Evolutionary conservation across 2,797 vertebrate species (phyloP).

Genomic region (Dendrocincla fuliginosa): DNA sequence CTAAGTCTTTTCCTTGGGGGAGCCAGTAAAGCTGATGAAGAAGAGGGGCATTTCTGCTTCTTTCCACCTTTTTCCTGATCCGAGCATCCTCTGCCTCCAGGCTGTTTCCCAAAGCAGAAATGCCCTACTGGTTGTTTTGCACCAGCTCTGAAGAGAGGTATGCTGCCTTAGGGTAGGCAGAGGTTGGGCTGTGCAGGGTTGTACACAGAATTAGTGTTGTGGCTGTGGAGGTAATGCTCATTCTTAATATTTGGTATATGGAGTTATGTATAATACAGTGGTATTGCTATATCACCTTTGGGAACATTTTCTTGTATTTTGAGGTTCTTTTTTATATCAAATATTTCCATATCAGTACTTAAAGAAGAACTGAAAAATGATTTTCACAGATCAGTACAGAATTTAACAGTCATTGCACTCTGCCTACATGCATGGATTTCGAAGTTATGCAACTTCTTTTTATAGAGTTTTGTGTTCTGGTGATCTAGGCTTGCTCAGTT

Average conservation of each 20-base stretch:
- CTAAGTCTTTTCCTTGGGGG: accelerated
- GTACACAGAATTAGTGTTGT: neutral
- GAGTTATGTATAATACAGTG: neutral
- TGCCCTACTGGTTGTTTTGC: neutral
- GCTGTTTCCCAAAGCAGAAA: neutral
- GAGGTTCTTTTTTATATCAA: neutral
- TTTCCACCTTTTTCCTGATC: neutral
- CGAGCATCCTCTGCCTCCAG: neutral
- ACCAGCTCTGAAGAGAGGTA: neutral
- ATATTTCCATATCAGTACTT: neutral
- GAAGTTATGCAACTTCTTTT: conserved; percentile 45
- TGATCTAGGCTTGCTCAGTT: neutral
- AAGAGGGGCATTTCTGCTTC: neutral
- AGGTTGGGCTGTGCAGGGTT: neutral
- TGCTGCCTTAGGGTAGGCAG: neutral
- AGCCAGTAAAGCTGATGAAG: neutral
- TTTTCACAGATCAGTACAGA: conserved; percentile 13
- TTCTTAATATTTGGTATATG: neutral
- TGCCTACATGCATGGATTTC: conserved; percentile 31
- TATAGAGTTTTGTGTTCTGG: conserved; percentile 2
- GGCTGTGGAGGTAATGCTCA: neutral
- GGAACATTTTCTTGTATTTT: neutral
- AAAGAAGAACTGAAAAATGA: neutral
- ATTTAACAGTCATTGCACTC: conserved; percentile 34
- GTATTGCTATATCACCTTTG: neutral